Evolutionary conservation across 2,888 invertebrate species (phyloP).

Genomic region (Mesochorus sp.): DNA sequence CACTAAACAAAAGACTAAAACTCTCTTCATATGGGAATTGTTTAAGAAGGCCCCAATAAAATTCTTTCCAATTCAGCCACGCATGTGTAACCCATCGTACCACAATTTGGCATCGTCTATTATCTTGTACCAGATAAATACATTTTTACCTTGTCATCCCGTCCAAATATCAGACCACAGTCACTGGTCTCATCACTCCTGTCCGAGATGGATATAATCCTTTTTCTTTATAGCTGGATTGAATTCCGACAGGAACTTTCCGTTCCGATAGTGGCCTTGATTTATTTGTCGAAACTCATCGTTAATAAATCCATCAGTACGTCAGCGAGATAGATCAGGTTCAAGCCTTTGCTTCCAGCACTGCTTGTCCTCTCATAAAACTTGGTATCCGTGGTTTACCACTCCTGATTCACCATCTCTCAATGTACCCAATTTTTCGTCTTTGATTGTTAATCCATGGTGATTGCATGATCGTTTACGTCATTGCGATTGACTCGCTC

Average conservation of each 20-base stretch:
- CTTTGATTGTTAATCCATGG: not conserved
- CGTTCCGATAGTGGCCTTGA: not conserved
- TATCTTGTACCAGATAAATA: not conserved
- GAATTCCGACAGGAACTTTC: slow-evolving; percentile 4
- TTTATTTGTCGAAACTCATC: not conserved
- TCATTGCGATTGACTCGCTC: not conserved
- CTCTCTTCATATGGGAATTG: slow-evolving; percentile 13
- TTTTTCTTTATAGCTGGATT: slow-evolving; percentile 9
- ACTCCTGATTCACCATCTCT: no score
- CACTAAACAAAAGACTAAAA: slow-evolving; percentile 28
- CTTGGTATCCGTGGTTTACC: no score
- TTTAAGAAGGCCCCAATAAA: slow-evolving; percentile 4
- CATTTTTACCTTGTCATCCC: slow-evolving; percentile 7
- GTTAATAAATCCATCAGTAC: not conserved
- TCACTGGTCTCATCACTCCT: slow-evolving; percentile 1
- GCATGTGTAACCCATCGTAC: slow-evolving; percentile 4
- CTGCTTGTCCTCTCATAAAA: not conserved
- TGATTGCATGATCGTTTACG: slow-evolving; percentile 7
- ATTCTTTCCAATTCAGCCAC: not conserved
- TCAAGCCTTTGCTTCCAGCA: not conserved
- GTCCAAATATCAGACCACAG: not conserved
- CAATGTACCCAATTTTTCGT: no score
- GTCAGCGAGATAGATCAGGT: not conserved
- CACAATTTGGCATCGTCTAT: not conserved
- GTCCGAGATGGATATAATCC: not conserved